These are phyloP conservation scores for Rhodinocichla rosea DNA, from an alignment of 2,113 vertebrate species.

Conservation along the genomic window DNA sequence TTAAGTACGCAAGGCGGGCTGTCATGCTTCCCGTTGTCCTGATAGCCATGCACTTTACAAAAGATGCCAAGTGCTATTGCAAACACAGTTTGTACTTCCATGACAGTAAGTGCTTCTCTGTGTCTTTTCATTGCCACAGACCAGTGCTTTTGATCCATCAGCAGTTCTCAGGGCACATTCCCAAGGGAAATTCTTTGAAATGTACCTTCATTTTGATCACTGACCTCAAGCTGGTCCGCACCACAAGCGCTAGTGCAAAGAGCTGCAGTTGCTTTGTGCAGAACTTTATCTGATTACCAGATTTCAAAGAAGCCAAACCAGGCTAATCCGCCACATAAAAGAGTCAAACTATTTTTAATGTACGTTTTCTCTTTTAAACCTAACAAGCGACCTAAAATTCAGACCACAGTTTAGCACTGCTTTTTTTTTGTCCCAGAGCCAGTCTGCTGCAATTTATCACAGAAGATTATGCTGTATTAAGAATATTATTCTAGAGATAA, in stretches of 20 bases:
- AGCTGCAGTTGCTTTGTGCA: conserved; percentile 50
- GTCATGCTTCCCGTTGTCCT: conserved; percentile 11
- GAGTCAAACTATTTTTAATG: conserved; percentile 57
- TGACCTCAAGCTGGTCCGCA: conserved; percentile 56
- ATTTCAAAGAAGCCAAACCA: conserved; percentile 71
- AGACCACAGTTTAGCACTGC: background rate
- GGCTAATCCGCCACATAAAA: conserved; percentile 60
- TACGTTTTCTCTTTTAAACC: conserved; percentile 39
- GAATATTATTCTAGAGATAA: conserved; percentile 10
- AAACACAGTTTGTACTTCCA: conserved; percentile 22
- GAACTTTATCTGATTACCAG: conserved; percentile 70
- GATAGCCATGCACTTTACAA: conserved; percentile 26
- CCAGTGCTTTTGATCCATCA: conserved; percentile 64
- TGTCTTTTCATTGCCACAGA: conserved; percentile 27
- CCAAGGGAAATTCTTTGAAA: conserved; percentile 73
- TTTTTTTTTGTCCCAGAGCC: background rate
- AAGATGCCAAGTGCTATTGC: conserved; percentile 36
- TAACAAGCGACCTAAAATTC: conserved; percentile 12
- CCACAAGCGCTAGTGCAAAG: conserved; percentile 32
- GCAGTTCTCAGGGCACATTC: conserved; percentile 46
- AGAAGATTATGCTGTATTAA: background rate
- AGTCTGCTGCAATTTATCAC: background rate
- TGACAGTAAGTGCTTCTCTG: conserved; percentile 44
- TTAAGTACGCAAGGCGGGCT: conserved; percentile 14
- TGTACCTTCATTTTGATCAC: conserved; percentile 71